Percentiles rank a stretch among this genome's conserved stretches.
Conservation (phyloP, 2,888 invertebrate species). For the Pimpla rufipes region DNA sequence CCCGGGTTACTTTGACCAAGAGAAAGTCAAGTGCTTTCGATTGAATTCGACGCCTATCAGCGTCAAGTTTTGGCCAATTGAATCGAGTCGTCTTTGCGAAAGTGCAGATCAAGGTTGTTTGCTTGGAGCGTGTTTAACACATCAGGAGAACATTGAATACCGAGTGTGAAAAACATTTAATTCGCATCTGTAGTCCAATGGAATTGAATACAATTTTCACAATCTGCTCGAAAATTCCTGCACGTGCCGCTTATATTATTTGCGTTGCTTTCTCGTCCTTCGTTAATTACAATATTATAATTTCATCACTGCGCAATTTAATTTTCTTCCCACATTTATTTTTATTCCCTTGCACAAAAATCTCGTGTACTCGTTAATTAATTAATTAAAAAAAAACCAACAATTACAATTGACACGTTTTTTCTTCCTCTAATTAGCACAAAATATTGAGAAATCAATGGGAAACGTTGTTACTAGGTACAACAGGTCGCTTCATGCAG, state of each 20-base stretch:
- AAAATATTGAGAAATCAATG: neutral
- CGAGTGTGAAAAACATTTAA: neutral
- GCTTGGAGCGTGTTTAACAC: constrained; percentile 5
- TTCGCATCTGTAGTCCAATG: neutral
- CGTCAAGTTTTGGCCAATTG: neutral
- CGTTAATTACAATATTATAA: neutral
- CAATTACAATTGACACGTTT: neutral
- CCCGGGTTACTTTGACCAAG: neutral
- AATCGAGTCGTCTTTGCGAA: neutral
- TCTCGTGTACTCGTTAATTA: neutral
- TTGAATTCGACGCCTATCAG: neutral
- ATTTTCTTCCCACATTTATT: neutral
- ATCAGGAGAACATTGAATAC: neutral
- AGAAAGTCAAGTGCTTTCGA: neutral
- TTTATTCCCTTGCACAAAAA: neutral
- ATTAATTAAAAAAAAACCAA: neutral
- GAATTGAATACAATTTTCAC: neutral
- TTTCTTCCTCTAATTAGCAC: neutral
- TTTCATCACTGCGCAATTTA: neutral
- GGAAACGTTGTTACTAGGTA: neutral
- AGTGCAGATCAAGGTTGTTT: neutral
- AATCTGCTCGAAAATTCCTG: neutral
- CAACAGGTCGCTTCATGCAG: neutral
- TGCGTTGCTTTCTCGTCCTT: neutral
- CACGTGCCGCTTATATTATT: neutral